Evolutionary conservation across 2,113 vertebrate species (phyloP).

Genomic region (Pachypanchax playfairii): DNA sequence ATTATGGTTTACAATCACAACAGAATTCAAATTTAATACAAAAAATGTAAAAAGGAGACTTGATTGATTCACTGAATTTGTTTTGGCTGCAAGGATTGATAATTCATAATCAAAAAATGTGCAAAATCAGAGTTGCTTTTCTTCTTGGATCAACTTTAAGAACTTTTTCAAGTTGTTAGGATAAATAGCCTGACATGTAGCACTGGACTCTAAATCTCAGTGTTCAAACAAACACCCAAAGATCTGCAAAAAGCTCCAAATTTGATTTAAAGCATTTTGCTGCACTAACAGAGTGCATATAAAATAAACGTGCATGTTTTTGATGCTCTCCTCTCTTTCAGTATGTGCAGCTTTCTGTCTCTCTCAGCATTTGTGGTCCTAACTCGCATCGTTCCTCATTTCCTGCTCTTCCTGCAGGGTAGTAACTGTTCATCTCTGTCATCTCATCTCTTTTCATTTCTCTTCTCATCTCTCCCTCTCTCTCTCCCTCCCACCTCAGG

Average conservation of each 20-base stretch:
- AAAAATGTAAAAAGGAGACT: too few relatives aligned
- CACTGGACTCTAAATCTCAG: too few relatives aligned
- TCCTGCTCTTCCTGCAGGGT: conserved; percentile 65
- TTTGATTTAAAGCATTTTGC: conserved; percentile 47
- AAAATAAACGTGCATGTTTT: conserved; percentile 52
- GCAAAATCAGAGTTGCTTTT: too few relatives aligned
- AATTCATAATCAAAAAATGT: too few relatives aligned
- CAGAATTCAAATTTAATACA: too few relatives aligned
- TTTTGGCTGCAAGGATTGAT: too few relatives aligned
- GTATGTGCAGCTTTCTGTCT: conserved; percentile 19
- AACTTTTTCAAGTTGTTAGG: too few relatives aligned
- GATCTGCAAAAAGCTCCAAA: conserved; percentile 45
- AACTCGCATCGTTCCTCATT: conserved; percentile 46
- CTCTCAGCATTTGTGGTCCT: conserved; percentile 15
- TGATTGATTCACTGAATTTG: too few relatives aligned
- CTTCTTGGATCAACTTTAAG: too few relatives aligned
- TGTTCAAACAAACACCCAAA: conserved; percentile 48
- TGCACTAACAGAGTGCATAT: conserved; percentile 15
- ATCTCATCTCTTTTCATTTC: conserved; percentile 73
- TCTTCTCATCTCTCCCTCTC: conserved; percentile 54
- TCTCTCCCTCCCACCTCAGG: conserved; percentile 82
- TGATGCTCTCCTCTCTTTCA: conserved; percentile 14
- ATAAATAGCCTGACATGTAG: too few relatives aligned
- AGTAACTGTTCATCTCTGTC: conserved; percentile 81
- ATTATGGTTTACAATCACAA: too few relatives aligned